Conservation (phyloP, 2,888 invertebrate genomes). For the Leuctra nigra region DNA sequence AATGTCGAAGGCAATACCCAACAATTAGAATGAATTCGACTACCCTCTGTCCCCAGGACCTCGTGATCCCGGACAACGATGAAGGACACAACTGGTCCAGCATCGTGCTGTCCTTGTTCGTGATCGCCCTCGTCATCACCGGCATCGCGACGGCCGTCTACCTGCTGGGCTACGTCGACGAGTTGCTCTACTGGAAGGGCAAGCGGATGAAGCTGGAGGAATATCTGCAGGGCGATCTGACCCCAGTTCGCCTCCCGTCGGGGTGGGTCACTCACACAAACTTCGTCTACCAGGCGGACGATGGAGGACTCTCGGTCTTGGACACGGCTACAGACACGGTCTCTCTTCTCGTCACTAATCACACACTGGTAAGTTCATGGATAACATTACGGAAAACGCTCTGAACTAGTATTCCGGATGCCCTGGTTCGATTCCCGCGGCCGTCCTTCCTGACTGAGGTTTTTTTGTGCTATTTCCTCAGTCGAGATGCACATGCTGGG, state of each 20-base stretch:
- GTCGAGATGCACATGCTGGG: no score
- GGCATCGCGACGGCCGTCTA: slow-evolving; percentile 86
- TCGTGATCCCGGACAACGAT: slow-evolving; percentile 55
- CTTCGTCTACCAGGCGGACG: slow-evolving; percentile 81
- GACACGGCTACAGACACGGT: slow-evolving; percentile 74
- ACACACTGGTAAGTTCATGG: slow-evolving; percentile 76
- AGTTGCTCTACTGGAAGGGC: slow-evolving; percentile 82
- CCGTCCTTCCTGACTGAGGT: no score
- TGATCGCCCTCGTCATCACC: slow-evolving; percentile 79
- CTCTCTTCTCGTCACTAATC: slow-evolving; percentile 75
- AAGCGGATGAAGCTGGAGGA: slow-evolving; percentile 79
- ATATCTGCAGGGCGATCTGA: slow-evolving; percentile 65
- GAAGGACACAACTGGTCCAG: slow-evolving; percentile 88
- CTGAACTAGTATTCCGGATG: no score
- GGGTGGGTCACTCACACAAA: slow-evolving; percentile 77
- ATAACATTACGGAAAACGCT: no score
- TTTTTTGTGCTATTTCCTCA: no score
- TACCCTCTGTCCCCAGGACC: slow-evolving; percentile 49
- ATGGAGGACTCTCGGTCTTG: slow-evolving; percentile 72
- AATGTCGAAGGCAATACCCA: background rate
- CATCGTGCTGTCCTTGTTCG: slow-evolving; percentile 78
- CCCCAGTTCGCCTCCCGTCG: slow-evolving; percentile 64
- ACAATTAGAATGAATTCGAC: no score
- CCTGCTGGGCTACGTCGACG: slow-evolving; percentile 84
- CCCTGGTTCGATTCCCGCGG: no score